A percentile compares a stretch with the other conserved stretches of the same genome.
phyloP scores from a whole-genome alignment of 2,888 invertebrate genomes.

The Tanytarsus gracilentus region DNA sequence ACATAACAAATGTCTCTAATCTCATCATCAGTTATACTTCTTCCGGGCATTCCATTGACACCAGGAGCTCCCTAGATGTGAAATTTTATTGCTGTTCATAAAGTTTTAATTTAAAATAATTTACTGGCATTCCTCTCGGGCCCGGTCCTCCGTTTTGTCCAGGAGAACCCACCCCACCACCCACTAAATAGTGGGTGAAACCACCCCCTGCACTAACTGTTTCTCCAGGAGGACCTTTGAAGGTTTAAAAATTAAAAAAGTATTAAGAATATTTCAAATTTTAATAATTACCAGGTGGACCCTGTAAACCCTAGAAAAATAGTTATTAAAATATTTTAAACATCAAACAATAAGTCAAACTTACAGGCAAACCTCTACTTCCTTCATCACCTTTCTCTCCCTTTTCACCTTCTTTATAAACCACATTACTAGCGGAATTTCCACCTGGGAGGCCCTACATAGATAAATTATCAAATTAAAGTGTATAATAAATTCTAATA shows the following conservation, averaged over 20 bases:
- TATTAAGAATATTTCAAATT: not conserved
- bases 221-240: not conserved
- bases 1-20: conserved; percentile 72
- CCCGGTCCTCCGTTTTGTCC: conserved; percentile 34
- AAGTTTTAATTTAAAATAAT: not conserved
- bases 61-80: not conserved
- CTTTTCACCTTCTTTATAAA: conserved; percentile 7
- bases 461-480: not conserved
- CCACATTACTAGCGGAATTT: not conserved
- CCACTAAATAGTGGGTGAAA: not conserved
- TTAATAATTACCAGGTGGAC: not conserved
- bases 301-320: too few species aligned
- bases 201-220: not conserved
- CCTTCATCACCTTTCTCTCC: conserved; percentile 46
- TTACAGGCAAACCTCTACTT: conserved; percentile 48
- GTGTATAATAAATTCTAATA: not conserved
- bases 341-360: too few species aligned
- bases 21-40: conserved; percentile 58
- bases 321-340: too few species aligned
- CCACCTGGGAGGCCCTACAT: conserved; percentile 15
- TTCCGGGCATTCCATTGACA: conserved; percentile 18
- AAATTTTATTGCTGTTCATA: not conserved
- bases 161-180: not conserved
- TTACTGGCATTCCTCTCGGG: conserved; percentile 40
- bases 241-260: not conserved